phyloP scores from a whole-genome alignment of 1,140 invertebrate genomes.

The Trichoplusia ni region DNA sequence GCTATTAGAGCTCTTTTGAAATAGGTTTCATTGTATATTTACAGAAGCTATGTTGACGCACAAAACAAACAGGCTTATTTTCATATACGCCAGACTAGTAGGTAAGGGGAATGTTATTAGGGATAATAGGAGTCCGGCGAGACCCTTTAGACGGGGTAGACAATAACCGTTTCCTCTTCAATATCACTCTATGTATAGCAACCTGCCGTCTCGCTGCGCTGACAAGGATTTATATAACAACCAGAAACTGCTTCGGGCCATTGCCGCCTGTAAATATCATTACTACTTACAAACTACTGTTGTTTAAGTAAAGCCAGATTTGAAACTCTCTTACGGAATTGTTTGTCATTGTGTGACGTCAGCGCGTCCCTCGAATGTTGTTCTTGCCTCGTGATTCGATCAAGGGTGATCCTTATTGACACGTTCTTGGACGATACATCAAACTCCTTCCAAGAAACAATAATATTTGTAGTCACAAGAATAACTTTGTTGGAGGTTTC shows the following conservation, averaged over 20 bases:
- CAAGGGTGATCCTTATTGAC: not conserved
- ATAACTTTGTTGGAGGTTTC: not conserved
- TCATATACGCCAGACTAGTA: constrained; percentile 27
- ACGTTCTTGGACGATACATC: not conserved
- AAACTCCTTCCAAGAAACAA: too few relatives aligned
- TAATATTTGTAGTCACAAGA: too few relatives aligned
- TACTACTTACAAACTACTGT: not conserved
- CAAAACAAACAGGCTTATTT: constrained; percentile 30
- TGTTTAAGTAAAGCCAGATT: not conserved
- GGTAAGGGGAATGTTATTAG: constrained; percentile 43
- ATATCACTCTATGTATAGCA: constrained; percentile 37
- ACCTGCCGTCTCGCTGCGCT: constrained; percentile 2
- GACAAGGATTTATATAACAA: constrained; percentile 24
- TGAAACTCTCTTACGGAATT: not conserved
- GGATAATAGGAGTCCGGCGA: constrained; percentile 44
- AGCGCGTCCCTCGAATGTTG: not conserved
- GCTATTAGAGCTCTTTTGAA: too few relatives aligned
- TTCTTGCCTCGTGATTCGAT: not conserved
- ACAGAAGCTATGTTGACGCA: constrained; percentile 3
- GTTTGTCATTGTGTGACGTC: not conserved
- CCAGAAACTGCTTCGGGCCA: not conserved
- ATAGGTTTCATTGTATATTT: constrained; percentile 19
- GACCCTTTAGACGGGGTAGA: constrained; percentile 41
- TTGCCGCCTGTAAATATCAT: not conserved
- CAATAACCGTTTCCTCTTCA: constrained; percentile 45